phyloP scores from a whole-genome alignment of 2,888 invertebrate genomes.

The Eubasilissa splendida region DNA sequence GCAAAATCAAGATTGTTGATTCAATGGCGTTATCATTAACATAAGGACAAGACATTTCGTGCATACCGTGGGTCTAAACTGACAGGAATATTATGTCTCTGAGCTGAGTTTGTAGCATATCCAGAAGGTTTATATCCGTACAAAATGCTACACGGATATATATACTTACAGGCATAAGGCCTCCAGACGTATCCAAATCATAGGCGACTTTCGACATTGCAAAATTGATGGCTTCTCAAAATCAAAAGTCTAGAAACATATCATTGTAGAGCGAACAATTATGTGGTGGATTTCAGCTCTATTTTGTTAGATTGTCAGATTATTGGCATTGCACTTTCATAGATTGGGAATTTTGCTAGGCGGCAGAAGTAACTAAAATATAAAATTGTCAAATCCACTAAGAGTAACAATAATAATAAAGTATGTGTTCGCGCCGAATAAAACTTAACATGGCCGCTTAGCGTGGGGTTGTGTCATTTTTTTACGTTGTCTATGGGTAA shows the following conservation, averaged over 20 bases:
- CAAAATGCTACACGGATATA: neutral
- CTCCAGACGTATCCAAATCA: constrained; percentile 85
- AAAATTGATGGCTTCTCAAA: constrained; percentile 33
- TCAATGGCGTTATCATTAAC: constrained; percentile 2
- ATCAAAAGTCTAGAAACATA: constrained; percentile 39
- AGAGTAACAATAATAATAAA: constrained; percentile 51
- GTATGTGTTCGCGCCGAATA: constrained; percentile 52
- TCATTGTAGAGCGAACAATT: constrained; percentile 22
- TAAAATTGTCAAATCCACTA: neutral
- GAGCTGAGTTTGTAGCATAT: neutral
- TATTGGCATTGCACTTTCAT: neutral
- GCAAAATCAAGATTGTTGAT: constrained; percentile 1
- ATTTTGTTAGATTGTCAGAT: neutral
- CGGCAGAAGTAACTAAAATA: neutral
- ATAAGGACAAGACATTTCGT: neutral
- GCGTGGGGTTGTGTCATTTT: constrained; percentile 52
- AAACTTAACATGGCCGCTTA: constrained; percentile 50
- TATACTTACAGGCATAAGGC: constrained; percentile 88
- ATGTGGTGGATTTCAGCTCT: neutral
- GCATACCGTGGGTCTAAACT: neutral
- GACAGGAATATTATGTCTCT: neutral
- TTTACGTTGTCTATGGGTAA: constrained; percentile 33
- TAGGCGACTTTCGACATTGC: constrained; percentile 73
- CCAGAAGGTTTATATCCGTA: neutral
- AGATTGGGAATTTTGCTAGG: constrained; percentile 15